Conservation (phyloP, 2,797 vertebrate species). For the Melanotaenia boesemani region DNA sequence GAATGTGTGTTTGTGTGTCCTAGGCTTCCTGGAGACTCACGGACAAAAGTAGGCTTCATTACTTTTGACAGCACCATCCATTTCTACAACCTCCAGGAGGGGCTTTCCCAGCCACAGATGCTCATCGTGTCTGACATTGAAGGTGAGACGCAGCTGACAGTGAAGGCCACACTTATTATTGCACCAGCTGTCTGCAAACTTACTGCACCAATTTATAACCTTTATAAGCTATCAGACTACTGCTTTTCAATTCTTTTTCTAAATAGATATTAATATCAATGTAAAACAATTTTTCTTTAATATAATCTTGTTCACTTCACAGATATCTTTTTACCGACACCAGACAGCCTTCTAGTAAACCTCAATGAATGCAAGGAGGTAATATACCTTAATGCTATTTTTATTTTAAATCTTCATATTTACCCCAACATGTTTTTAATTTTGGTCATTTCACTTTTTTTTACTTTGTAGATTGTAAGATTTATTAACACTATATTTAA, state of each 20-base stretch:
- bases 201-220: background rate
- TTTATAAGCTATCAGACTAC: background rate
- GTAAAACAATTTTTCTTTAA: background rate
- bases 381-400: slow-evolving; percentile 58
- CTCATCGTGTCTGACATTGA: slow-evolving; percentile 97
- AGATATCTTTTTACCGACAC: slow-evolving; percentile 99
- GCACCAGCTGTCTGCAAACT: background rate
- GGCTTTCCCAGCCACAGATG: slow-evolving; percentile 97
- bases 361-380: slow-evolving; percentile 98
- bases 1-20: slow-evolving; percentile 2
- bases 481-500: too few species aligned
- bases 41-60: slow-evolving; percentile 97
- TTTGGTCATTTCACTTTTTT: background rate
- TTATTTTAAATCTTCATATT: background rate
- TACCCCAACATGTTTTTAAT: background rate
- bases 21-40: slow-evolving; percentile 95
- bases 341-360: slow-evolving; percentile 97
- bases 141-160: slow-evolving; percentile 79
- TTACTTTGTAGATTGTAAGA: background rate
- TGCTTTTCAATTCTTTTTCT: background rate
- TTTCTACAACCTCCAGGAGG: slow-evolving; percentile 98
- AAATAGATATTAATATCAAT: background rate
- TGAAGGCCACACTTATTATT: background rate
- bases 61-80: slow-evolving; percentile 98
- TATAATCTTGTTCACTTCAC: slow-evolving; percentile 56